A percentile compares a stretch with the other conserved stretches of the same genome.
Evolutionary conservation across 2,888 invertebrate species (phyloP).

Genomic region (Chloroclystis v-ata): DNA sequence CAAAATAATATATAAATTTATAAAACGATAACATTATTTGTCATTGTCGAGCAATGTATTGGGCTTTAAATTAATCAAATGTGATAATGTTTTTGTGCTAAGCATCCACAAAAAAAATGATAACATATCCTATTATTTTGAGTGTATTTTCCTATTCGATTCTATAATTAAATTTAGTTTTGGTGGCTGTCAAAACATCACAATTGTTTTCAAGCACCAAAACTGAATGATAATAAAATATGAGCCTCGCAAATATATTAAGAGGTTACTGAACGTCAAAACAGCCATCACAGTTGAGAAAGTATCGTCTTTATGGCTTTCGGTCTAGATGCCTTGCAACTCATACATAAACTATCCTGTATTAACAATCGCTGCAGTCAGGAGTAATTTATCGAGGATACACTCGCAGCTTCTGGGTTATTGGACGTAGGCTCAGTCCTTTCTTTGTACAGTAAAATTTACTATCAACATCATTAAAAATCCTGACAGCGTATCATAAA

Average conservation of each 20-base stretch:
- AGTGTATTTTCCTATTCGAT: too few relatives aligned
- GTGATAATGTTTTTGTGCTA: too few relatives aligned
- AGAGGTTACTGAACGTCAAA: background rate
- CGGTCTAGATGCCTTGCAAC: background rate
- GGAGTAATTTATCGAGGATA: conserved; percentile 19
- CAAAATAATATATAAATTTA: too few relatives aligned
- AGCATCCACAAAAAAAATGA: too few relatives aligned
- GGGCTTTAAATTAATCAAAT: too few relatives aligned
- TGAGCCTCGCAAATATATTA: background rate
- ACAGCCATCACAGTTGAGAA: background rate
- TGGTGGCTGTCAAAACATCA: too few relatives aligned
- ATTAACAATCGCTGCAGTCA: conserved; percentile 11
- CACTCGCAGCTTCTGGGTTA: conserved; percentile 8
- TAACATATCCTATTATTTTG: too few relatives aligned
- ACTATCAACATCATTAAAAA: conserved; percentile 39
- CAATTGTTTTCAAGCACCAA: too few relatives aligned
- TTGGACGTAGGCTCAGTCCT: conserved; percentile 16
- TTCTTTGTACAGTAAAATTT: conserved; percentile 31
- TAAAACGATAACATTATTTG: too few relatives aligned
- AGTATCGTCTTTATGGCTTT: background rate
- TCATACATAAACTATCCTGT: background rate
- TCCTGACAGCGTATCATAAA: conserved; percentile 37
- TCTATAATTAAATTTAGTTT: too few relatives aligned
- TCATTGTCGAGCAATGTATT: too few relatives aligned
- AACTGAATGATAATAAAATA: too few relatives aligned